These are phyloP conservation scores for Cephalopachus bancanus DNA, from an alignment of 2,797 vertebrate species.

Conservation along the genomic window DNA sequence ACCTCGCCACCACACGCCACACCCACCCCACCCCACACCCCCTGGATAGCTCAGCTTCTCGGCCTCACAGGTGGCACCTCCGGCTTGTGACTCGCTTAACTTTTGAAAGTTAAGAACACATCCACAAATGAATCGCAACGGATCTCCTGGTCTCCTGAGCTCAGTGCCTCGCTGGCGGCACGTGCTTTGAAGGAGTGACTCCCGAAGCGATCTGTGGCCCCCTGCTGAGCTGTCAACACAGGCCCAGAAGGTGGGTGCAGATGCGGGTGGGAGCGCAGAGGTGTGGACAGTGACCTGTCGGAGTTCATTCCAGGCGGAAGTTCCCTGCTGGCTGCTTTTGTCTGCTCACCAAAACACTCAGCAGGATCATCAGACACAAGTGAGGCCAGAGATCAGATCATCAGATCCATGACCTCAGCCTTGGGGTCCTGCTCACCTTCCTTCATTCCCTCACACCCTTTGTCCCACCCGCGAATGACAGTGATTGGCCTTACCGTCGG, in stretches of 20 bases:
- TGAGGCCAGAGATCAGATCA: background rate
- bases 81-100: background rate
- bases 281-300: background rate
- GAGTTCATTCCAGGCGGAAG: background rate
- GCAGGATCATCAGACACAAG: background rate
- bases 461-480: background rate
- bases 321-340: background rate
- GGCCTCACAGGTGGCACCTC: too few species aligned
- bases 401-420: background rate
- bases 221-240: background rate
- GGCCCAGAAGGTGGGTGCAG: background rate
- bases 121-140: background rate
- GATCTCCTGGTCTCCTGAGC: background rate
- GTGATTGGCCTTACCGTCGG: background rate
- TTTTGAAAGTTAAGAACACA: constrained; percentile 47
- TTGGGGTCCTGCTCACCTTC: background rate
- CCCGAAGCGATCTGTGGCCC: too few species aligned
- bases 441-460: background rate
- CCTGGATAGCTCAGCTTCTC: background rate
- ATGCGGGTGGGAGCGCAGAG: background rate
- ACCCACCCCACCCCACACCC: background rate
- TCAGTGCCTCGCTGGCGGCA: too few species aligned
- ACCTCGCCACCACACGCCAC: background rate
- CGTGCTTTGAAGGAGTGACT: too few species aligned
- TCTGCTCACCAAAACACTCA: background rate